Percentiles rank a stretch among this genome's conserved stretches.
These are phyloP conservation scores for Anastatus disparis DNA, from an alignment of 1,140 invertebrate species.

Conservation along the genomic window DNA sequence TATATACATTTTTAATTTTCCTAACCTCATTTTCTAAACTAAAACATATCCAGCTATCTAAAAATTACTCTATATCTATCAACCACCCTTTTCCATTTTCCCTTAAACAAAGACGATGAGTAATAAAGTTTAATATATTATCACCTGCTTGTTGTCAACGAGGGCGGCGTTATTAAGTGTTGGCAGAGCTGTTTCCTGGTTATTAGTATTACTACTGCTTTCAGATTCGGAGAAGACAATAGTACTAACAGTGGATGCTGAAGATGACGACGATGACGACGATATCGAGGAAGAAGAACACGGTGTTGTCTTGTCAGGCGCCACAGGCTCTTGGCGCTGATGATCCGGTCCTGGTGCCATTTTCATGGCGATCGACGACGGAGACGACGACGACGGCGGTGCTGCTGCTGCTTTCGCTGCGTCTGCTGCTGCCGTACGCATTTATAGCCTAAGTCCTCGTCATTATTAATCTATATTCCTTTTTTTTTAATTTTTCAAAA, in stretches of 20 bases:
- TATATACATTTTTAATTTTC: too few species aligned
- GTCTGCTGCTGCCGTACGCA: too few species aligned
- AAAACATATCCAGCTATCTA: too few species aligned
- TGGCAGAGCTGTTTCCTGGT: slow-evolving; percentile 26
- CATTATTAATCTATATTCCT: too few species aligned
- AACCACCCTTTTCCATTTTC: too few species aligned
- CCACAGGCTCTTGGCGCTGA: slow-evolving; percentile 31
- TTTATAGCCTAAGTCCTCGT: background rate
- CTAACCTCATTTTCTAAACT: too few species aligned
- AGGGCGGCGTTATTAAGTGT: slow-evolving; percentile 34
- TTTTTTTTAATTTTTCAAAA: too few species aligned
- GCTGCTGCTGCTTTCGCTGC: slow-evolving; percentile 14
- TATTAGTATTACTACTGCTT: background rate
- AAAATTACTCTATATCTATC: too few species aligned
- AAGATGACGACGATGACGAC: slow-evolving; percentile 4
- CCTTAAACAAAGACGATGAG: too few species aligned
- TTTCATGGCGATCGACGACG: slow-evolving; percentile 26
- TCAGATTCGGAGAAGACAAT: background rate
- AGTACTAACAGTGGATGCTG: background rate
- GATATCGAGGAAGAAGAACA: background rate
- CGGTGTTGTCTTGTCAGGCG: slow-evolving; percentile 5
- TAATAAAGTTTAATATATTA: background rate
- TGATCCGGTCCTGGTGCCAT: slow-evolving; percentile 41
- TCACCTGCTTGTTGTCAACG: slow-evolving; percentile 39
- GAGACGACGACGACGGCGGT: background rate